Evolutionary conservation across 1,140 invertebrate species (phyloP).

Genomic region (Sminthurinus signatus): DNA sequence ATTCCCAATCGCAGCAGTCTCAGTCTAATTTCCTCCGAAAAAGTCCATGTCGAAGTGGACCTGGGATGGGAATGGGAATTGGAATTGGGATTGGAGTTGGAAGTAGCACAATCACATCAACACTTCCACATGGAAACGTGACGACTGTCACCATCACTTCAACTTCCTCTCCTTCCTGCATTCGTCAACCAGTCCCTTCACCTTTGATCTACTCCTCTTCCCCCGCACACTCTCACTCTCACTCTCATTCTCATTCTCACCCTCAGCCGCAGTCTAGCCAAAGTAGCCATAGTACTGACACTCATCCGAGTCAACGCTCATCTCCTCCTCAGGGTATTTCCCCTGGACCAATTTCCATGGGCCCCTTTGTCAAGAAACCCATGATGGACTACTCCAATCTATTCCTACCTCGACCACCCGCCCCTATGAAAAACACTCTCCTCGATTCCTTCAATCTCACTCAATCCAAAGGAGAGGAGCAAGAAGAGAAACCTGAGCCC

Average conservation of each 20-base stretch:
- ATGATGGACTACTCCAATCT: conserved; percentile 7
- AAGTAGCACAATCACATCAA: no score
- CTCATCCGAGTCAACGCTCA: neutral
- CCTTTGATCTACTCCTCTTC: neutral
- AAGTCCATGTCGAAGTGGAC: no score
- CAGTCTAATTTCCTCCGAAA: no score
- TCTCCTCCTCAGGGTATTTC: neutral
- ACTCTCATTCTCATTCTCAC: neutral
- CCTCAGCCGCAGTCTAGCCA: neutral
- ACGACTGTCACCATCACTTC: no score
- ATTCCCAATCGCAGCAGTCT: no score
- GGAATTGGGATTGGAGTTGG: no score
- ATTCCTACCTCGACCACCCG: conserved; percentile 1
- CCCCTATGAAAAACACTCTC: conserved; percentile 3
- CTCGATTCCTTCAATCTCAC: neutral
- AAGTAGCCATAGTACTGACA: no score
- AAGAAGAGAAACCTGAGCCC: no score
- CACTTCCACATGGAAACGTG: no score
- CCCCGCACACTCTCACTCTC: neutral
- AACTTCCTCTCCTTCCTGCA: neutral
- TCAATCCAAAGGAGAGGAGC: no score
- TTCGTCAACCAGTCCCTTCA: neutral
- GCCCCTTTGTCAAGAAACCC: neutral
- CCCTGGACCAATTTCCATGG: neutral
- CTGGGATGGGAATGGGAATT: no score